Evolutionary conservation across 2,888 invertebrate genomes (phyloP).

Genomic region (Hylaea fasciaria): DNA sequence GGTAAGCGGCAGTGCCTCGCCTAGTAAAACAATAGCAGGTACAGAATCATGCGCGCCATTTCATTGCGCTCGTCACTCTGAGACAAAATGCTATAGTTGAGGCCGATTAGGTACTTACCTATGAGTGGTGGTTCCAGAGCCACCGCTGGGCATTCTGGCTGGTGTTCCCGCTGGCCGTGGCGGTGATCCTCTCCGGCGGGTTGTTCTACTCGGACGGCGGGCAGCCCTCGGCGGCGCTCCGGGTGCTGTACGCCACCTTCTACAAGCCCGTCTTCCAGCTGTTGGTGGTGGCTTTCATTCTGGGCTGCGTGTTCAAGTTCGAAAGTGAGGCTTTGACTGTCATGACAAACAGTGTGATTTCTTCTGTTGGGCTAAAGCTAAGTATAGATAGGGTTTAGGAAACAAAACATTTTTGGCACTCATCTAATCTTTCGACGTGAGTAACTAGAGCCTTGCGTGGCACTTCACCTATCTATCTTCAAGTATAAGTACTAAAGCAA

Average conservation of each 20-base stretch:
- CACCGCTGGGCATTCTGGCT: constrained; percentile 63
- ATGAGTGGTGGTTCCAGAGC: constrained; percentile 50
- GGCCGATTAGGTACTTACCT: background rate
- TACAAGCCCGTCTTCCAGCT: constrained; percentile 69
- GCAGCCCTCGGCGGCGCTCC: constrained; percentile 37
- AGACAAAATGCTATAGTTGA: too few relatives aligned
- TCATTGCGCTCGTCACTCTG: too few relatives aligned
- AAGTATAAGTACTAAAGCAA: too few relatives aligned
- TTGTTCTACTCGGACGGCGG: constrained; percentile 65
- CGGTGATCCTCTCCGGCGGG: constrained; percentile 68
- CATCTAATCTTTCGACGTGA: too few relatives aligned
- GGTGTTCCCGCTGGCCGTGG: constrained; percentile 60
- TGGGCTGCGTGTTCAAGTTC: constrained; percentile 64
- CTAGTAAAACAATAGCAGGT: too few relatives aligned
- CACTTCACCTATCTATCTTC: too few relatives aligned
- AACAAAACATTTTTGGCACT: too few relatives aligned
- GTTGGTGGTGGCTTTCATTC: constrained; percentile 53
- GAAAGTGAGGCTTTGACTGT: constrained; percentile 61
- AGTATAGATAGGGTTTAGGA: too few relatives aligned
- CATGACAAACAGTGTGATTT: background rate
- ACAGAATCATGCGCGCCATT: too few relatives aligned
- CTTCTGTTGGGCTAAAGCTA: background rate
- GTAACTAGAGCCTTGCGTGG: too few relatives aligned
- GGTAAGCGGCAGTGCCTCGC: background rate
- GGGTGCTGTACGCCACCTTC: constrained; percentile 62